Evolutionary conservation across 2,888 invertebrate genomes (phyloP), one percentile per base, ranked within the genome.

Genomic region (Leucozona laternaria): DNA sequence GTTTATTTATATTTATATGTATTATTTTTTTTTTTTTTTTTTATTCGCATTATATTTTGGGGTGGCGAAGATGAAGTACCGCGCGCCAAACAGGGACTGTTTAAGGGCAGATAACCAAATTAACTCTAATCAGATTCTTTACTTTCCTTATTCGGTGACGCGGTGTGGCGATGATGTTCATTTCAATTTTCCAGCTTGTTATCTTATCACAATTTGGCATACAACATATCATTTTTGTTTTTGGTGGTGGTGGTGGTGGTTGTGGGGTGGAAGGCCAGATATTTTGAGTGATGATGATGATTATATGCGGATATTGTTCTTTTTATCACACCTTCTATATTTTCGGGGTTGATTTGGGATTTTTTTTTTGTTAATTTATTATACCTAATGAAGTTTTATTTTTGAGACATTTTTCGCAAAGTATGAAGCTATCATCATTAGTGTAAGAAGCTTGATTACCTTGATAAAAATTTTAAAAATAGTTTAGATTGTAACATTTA

Each of bases 171-270:
- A 64, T 76, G 79, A 31, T 83, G 87, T 87, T 88, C 88, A 89
- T 88, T 89, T 89, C 89, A 89, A 89, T 89, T 89, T 89, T 89
- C 89, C 89, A 88, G 89, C 88, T 89, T 88, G 89, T 89, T 89
- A 89, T 89, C 89, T 89, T 88, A 88, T 89, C 89, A 88, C 89
- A 89, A 89, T 89, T 89, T 88, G 82, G 85, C 88, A 88, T 53
- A 68, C 86, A 88, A 88, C 88, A 88, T 88, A 88, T 88, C 87
- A 82, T 75, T 82, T 37, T 37, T 37, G 10, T 34, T 34, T 34
- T 40, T 15, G 84, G 82, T 72, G 66, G 71, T 78, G 78, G 82
- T 8, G 31, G 77, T 78, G 78, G 79, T 83, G 77, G 37, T 22
- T 53, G 68, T 6, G 77, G 76, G 78, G 79, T 83, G 77, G 37